Evolutionary conservation across 2,888 invertebrate genomes (phyloP), one percentile per base, ranked within the genome.

Genomic region (Agrilus mali): DNA sequence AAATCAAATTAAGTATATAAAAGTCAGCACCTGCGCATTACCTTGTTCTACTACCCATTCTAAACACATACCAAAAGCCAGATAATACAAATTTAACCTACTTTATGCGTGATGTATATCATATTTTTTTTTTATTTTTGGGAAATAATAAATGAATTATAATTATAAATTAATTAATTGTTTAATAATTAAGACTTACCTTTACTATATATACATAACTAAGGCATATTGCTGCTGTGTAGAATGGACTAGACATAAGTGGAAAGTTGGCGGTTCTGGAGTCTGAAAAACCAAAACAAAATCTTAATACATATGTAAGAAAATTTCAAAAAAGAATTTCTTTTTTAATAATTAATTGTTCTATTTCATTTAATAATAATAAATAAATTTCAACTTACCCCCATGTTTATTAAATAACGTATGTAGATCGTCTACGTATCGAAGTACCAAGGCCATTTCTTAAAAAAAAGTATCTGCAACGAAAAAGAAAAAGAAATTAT

Each of bases 161-260:
- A 3, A 27, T 10, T 1, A 6, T 1, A 20, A 27, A 27, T 10
- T 1, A 4, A 10, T 10, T 27, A 27, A 10, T 27, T 32, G 20
- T 13, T 32, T 41, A 20, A n/a, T 20, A 36, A 36, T 6, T 3
- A 38, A 32, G 34, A 60, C 64, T 67, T 69, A 82, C 81, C 78
- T 89, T 90, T 66, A 94, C 94, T 69, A 88, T 68, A 71, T 86
- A 84, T 58, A 94, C 82, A 71, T 95, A 96, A 62, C 76, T 70
- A 65, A 92, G 70, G 71, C 93, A 94, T 69, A 93, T 84, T 66
- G 83, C 72, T 67, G 93, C 72, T 56, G 94, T 94, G 59, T 94
- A 93, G 63, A 89, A 79, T 49, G 94, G 94, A 56, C 89, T 88
- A 61, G 86, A 83, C 90, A 96, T 94, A 72, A 95, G 75, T 60